Evolutionary conservation across 1,140 invertebrate genomes (phyloP).

Genomic region (Trichonephila inaurata): DNA sequence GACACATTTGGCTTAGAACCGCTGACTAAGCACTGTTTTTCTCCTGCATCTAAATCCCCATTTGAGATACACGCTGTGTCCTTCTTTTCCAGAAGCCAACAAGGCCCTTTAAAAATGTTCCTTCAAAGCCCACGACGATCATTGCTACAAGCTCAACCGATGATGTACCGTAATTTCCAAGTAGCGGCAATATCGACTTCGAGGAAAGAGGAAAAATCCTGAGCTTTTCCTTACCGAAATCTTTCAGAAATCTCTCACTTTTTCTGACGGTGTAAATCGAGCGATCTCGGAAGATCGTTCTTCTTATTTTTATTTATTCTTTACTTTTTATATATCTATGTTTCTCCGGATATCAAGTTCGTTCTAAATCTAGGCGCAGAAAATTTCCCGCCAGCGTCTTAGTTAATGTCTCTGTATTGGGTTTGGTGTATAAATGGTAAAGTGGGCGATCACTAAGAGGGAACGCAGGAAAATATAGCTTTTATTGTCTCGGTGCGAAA

Average conservation of each 20-base stretch:
- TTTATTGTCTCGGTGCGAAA: slow-evolving; percentile 24
- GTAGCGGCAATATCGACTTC: slow-evolving; percentile 34
- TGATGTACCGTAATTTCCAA: slow-evolving; percentile 34
- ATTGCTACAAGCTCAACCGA: slow-evolving; percentile 15
- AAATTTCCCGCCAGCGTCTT: slow-evolving; percentile 9
- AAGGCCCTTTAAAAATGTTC: neutral
- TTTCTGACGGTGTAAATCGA: slow-evolving; percentile 45
- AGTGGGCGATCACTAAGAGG: slow-evolving; percentile 28
- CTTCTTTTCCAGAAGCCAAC: neutral
- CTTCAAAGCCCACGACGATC: neutral
- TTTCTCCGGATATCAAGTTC: slow-evolving; percentile 9
- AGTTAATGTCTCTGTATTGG: slow-evolving; percentile 47
- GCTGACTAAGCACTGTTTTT: slow-evolving; percentile 17
- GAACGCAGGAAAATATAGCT: neutral
- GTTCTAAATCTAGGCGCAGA: slow-evolving; percentile 14
- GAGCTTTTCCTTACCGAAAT: slow-evolving; percentile 31
- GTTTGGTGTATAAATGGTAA: slow-evolving; percentile 46
- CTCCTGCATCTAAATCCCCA: neutral
- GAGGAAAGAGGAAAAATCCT: neutral
- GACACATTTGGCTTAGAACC: neutral
- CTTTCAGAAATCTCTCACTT: slow-evolving; percentile 46
- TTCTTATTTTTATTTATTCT: slow-evolving; percentile 33
- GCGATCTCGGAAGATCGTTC: slow-evolving; percentile 32
- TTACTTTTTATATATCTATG: slow-evolving; percentile 36
- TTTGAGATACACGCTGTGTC: slow-evolving; percentile 11